phyloP scores from a whole-genome alignment of 2,797 vertebrate species.

The Ambastaia sidthimunki region DNA sequence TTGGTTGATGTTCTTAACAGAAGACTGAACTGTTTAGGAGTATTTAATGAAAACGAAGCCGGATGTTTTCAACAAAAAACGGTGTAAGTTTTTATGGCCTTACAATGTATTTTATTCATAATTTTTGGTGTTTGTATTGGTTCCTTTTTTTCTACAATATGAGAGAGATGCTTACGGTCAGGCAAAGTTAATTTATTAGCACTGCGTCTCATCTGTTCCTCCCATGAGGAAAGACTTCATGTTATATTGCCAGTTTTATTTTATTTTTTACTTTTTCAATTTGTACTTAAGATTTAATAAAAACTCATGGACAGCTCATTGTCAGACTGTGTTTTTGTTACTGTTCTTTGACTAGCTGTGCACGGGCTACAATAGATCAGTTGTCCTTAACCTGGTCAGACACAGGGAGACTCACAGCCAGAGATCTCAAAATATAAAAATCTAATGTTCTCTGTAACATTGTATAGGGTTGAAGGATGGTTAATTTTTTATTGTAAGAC shows the following conservation, averaged over 20 bases:
- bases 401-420: too few species aligned
- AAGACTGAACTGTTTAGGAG: slow-evolving; percentile 97
- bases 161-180: slow-evolving; percentile 89
- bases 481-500: too few species aligned
- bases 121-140: slow-evolving; percentile 64
- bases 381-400: too few species aligned
- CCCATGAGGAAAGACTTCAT: slow-evolving; percentile 89
- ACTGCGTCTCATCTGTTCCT: slow-evolving; percentile 90
- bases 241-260: slow-evolving; percentile 92
- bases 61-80: slow-evolving; percentile 89
- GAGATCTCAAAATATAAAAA: too few species aligned
- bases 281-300: slow-evolving; percentile 99
- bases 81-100: slow-evolving; percentile 97
- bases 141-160: slow-evolving; percentile 88
- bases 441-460: too few species aligned
- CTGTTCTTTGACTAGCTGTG: neutral
- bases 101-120: slow-evolving; percentile 88
- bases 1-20: slow-evolving; percentile 90
- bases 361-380: too few species aligned
- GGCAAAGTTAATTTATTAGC: slow-evolving; percentile 99
- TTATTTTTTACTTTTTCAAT: slow-evolving; percentile 95
- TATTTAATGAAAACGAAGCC: slow-evolving; percentile 97
- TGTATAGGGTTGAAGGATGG: too few species aligned
- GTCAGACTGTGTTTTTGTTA: slow-evolving; percentile 59
- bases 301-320: slow-evolving; percentile 85